Evolutionary conservation across 2,797 vertebrate species (phyloP).

Genomic region (Cirrhinus molitorella): DNA sequence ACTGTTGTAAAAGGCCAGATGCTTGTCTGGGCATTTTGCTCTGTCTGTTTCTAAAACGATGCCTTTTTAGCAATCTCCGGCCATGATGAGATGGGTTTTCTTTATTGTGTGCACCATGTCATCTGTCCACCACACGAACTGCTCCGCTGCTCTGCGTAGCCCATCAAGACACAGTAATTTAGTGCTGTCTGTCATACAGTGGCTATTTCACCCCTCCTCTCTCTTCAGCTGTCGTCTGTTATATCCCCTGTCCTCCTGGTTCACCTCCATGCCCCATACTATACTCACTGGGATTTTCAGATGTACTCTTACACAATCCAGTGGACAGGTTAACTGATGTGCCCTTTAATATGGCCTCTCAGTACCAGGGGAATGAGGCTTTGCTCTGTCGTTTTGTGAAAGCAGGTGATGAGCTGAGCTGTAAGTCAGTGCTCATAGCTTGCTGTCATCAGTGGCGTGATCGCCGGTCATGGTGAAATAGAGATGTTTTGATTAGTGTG

Average conservation of each 20-base stretch:
- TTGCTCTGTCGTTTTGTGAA: conserved; percentile 7
- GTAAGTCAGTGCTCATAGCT: background rate
- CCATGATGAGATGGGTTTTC: conserved; percentile 25
- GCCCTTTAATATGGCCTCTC: conserved; percentile 46
- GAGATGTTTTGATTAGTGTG: conserved; percentile 21
- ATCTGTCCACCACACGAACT: background rate
- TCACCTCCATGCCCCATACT: conserved; percentile 5
- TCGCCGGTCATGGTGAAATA: conserved; percentile 19
- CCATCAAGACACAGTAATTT: conserved; percentile 33
- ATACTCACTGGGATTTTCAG: conserved; percentile 36
- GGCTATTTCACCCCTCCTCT: conserved; percentile 19
- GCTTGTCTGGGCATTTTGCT: background rate
- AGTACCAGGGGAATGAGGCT: conserved; percentile 21
- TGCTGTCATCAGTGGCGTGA: background rate
- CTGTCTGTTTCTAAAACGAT: background rate
- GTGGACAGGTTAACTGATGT: conserved; percentile 44
- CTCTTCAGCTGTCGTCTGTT: conserved; percentile 16
- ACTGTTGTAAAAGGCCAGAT: background rate
- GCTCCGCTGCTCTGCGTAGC: background rate
- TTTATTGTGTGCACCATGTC: background rate
- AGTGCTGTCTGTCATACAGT: conserved; percentile 33
- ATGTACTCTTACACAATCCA: conserved; percentile 41
- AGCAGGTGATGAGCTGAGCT: conserved; percentile 36
- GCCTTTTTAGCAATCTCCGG: conserved; percentile 6
- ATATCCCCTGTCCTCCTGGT: background rate